Evolutionary conservation across 2,797 vertebrate genomes (phyloP), one percentile per base, ranked within the genome.

Genomic region (Enteromius unitaeniatus): DNA sequence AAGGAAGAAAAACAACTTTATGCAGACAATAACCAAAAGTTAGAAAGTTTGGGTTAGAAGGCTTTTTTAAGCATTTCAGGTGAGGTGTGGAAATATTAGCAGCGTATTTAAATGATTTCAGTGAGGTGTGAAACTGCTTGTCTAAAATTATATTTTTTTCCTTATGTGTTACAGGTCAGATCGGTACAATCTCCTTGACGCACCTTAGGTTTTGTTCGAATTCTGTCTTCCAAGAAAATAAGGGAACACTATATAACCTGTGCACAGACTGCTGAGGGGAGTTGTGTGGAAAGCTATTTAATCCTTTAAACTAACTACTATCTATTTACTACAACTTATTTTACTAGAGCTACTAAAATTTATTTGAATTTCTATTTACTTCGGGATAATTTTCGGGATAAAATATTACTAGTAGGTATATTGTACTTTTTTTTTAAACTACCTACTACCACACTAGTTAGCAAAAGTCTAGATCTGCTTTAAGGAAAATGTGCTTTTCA

Each of bases 221-320:
- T 80, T 7, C 1, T 28, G n/a, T 64, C 14, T 31, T 47, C 28
- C 11, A 31, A 15, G 31, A 68, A 76, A 67, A 14, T 17, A 37
- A 3, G 11, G 31, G 21, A 31, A 40, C 37, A 17, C 9, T 14
- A 47, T 47, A 73, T 55, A 65, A 55, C 55, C 68, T 73, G 76
- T 64, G 68, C 45, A 28, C 15, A 26, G 55, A 26, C 69, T 55
- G 55, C 45, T 65, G 31, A 73, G 42, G 69, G 45, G 62, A 19
- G 42, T n/a, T 67, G 4, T 78, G 77, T 78, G 77, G 77, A 78
- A 67, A 34, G 45, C 26, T 42, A 9, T 31, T 51, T 31, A 65
- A 21, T 78, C 40, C 6, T 53, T 74, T 13, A 10, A 72, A 13
- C 17, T 19, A 51, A 73, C 45, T 21, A 28, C n/a, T 19, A 28